Evolutionary conservation across 2,888 invertebrate genomes (phyloP).

Genomic region (Drosophila diplacantha): DNA sequence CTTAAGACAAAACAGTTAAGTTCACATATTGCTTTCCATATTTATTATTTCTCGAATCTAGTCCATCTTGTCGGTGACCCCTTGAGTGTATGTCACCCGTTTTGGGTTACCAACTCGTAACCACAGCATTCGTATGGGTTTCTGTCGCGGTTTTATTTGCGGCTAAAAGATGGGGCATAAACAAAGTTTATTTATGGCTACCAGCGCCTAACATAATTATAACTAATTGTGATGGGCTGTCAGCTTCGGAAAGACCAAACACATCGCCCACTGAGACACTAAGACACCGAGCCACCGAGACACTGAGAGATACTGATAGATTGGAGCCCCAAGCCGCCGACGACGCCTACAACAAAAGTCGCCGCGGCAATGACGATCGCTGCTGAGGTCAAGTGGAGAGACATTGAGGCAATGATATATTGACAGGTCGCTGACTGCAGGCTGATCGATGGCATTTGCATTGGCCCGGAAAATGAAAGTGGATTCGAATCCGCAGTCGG

Average conservation of each 20-base stretch:
- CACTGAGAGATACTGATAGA: slow-evolving; percentile 10
- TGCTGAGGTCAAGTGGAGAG: slow-evolving; percentile 46
- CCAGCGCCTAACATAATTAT: slow-evolving; percentile 56
- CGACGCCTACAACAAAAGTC: slow-evolving; percentile 43
- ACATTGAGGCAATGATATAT: slow-evolving; percentile 58
- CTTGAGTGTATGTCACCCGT: slow-evolving; percentile 8
- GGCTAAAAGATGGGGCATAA: slow-evolving; percentile 18
- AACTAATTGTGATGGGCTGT: slow-evolving; percentile 58
- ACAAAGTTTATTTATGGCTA: slow-evolving; percentile 40
- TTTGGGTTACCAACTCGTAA: slow-evolving; percentile 22
- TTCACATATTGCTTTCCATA: not conserved
- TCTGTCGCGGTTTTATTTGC: slow-evolving; percentile 12
- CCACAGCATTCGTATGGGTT: slow-evolving; percentile 38
- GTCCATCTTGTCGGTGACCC: slow-evolving; percentile 7
- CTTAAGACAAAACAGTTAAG: not conserved
- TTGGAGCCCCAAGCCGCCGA: slow-evolving; percentile 5
- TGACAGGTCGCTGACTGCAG: slow-evolving; percentile 36
- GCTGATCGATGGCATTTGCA: slow-evolving; percentile 44
- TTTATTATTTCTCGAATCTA: not conserved
- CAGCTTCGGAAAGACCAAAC: slow-evolving; percentile 40
- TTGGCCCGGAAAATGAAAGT: slow-evolving; percentile 39
- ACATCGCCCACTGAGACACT: slow-evolving; percentile 32
- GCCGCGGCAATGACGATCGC: slow-evolving; percentile 21
- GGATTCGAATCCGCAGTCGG: slow-evolving; percentile 20
- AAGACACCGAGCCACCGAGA: not conserved